A percentile compares a stretch with the other conserved stretches of the same genome.
Evolutionary conservation across 2,888 invertebrate species (phyloP).

Genomic region (Idaea aversata): DNA sequence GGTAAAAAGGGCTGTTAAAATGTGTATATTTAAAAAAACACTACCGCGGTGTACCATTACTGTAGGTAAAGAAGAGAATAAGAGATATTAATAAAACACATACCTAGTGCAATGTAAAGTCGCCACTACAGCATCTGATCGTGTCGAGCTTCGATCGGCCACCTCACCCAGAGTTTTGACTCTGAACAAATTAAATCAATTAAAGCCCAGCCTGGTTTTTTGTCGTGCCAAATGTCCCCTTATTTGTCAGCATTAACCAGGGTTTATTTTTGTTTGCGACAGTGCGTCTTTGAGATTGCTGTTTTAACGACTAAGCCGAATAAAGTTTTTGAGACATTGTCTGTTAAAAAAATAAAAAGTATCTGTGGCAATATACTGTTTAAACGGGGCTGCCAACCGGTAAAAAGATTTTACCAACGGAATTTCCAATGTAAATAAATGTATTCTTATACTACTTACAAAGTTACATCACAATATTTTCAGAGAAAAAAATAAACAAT

Average conservation of each 20-base stretch:
- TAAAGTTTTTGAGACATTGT: not conserved
- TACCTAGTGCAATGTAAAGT: not conserved
- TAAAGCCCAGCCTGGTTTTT: constrained; percentile 61
- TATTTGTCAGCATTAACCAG: constrained; percentile 65
- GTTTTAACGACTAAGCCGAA: not conserved
- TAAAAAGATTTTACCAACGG: too few relatives aligned
- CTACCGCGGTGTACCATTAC: too few relatives aligned
- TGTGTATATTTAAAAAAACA: too few relatives aligned
- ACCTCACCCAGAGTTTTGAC: constrained; percentile 64
- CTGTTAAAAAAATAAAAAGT: not conserved
- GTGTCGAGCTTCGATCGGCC: constrained; percentile 21
- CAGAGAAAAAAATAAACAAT: too few relatives aligned
- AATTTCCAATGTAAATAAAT: too few relatives aligned
- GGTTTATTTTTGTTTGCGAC: constrained; percentile 53
- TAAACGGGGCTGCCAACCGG: too few relatives aligned
- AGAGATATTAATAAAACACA: not conserved
- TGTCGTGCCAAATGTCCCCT: constrained; percentile 52
- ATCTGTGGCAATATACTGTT: not conserved
- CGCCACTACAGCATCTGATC: constrained; percentile 16
- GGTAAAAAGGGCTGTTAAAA: too few relatives aligned
- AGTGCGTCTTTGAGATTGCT: not conserved
- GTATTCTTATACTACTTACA: too few relatives aligned
- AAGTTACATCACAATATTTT: too few relatives aligned
- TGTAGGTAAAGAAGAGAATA: too few relatives aligned
- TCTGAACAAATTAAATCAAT: constrained; percentile 77